These are phyloP conservation scores for Lagria hirta DNA, from an alignment of 2,888 invertebrate genomes.

Conservation along the genomic window DNA sequence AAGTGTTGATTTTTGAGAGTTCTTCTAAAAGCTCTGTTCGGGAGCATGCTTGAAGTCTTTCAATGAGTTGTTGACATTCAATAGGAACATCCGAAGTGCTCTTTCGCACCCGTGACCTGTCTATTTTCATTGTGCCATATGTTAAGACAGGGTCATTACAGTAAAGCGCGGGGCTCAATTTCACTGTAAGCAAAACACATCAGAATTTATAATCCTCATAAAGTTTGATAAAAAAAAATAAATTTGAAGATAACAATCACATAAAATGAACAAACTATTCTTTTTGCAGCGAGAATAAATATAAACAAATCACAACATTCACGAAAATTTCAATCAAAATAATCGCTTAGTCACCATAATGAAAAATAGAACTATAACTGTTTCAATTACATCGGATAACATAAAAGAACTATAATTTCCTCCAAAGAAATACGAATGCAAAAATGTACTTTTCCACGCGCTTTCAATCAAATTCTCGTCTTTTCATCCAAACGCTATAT, in stretches of 20 bases:
- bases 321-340: conserved; percentile 2
- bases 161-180: conserved; percentile 7
- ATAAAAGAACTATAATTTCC: not conserved
- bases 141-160: conserved; percentile 19
- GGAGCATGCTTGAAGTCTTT: conserved; percentile 67
- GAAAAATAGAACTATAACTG: not conserved
- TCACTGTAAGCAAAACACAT: conserved; percentile 1
- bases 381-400: not conserved
- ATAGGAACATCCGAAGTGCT: conserved; percentile 79
- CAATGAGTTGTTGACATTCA: conserved; percentile 77
- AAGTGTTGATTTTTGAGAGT: conserved; percentile 72
- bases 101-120: conserved; percentile 76
- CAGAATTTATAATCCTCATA: too few relatives aligned
- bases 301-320: conserved; percentile 2
- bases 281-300: not conserved
- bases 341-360: not conserved
- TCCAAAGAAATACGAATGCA: not conserved
- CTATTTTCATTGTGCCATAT: conserved; percentile 71
- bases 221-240: conserved; percentile 18
- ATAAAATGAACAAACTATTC: conserved; percentile 1
- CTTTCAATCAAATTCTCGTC: conserved; percentile 22
- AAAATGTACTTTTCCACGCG: not conserved
- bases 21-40: conserved; percentile 67
- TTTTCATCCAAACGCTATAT: conserved; percentile 40
- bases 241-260: conserved; percentile 4